These are phyloP conservation scores for Nicator chloris DNA, from an alignment of 2,113 vertebrate genomes.

Conservation along the genomic window DNA sequence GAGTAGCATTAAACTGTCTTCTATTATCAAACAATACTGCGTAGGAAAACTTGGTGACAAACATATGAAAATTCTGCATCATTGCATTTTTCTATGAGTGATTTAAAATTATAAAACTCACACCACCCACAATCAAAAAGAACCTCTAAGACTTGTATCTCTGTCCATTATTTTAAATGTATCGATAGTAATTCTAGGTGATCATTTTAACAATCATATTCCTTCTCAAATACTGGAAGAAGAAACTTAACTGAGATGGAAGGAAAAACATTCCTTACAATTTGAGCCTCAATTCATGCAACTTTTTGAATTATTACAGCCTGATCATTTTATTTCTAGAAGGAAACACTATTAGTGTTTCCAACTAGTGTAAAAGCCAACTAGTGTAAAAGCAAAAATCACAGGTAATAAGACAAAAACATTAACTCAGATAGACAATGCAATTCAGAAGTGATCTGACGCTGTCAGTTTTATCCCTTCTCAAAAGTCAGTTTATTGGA, in stretches of 20 bases:
- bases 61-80: neutral
- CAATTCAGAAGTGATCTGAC: neutral
- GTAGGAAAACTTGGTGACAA: neutral
- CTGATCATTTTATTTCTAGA: neutral
- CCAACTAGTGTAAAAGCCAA: no score
- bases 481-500: neutral
- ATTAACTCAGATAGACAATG: neutral
- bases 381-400: neutral
- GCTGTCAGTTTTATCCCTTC: neutral
- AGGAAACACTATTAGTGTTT: neutral
- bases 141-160: neutral
- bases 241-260: neutral
- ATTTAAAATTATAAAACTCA: neutral
- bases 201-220: neutral
- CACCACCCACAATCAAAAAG: neutral
- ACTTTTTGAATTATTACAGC: neutral
- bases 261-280: neutral
- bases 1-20: neutral
- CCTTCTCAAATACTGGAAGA: neutral
- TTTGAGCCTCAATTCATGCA: neutral
- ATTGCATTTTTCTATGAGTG: rapidly evolving
- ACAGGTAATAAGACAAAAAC: neutral
- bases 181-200: neutral
- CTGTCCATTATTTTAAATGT: neutral
- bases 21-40: neutral